Evolutionary conservation across 2,113 vertebrate genomes (phyloP).

Genomic region (Chionis minor): DNA sequence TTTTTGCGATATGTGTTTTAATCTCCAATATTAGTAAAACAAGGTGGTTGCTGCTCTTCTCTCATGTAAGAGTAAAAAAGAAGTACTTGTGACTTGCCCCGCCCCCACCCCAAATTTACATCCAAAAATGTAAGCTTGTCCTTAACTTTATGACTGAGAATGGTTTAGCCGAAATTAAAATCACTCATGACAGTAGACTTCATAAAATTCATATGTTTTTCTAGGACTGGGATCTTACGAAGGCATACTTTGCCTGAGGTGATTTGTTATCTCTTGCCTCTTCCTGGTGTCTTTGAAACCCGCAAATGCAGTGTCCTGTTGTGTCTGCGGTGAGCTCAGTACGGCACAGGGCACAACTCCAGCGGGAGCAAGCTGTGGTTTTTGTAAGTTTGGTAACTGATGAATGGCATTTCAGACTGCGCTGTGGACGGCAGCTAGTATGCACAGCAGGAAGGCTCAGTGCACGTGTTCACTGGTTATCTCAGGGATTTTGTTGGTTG

Average conservation of each 20-base stretch:
- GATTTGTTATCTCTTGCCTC: neutral
- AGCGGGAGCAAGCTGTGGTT: neutral
- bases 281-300: neutral
- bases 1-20: neutral
- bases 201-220: neutral
- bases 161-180: neutral
- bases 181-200: neutral
- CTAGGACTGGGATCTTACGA: neutral
- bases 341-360: neutral
- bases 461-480: neutral
- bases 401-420: neutral
- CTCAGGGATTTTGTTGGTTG: neutral
- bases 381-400: neutral
- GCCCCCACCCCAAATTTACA: neutral
- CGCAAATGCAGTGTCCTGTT: neutral
- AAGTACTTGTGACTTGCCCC: neutral
- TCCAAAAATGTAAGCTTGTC: neutral
- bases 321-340: neutral
- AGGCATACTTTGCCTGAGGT: neutral
- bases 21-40: neutral
- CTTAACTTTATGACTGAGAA: neutral
- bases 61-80: neutral
- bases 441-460: neutral
- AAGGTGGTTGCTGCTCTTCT: neutral
- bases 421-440: neutral